These are phyloP conservation scores for Phanerotoma sp. DNA, from an alignment of 2,888 invertebrate genomes.

Conservation along the genomic window DNA sequence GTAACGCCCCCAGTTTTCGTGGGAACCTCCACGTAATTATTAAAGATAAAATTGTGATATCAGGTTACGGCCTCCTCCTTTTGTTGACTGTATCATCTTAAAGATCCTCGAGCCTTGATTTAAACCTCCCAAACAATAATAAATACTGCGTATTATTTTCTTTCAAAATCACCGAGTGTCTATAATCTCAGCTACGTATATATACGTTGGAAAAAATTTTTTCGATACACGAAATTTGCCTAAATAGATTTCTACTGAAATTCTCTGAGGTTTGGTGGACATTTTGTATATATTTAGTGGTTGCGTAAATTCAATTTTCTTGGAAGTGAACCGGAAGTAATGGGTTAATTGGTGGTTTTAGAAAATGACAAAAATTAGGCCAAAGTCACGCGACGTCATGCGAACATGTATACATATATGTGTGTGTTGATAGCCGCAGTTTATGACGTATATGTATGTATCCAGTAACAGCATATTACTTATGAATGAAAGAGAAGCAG, in stretches of 20 bases:
- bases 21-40: constrained; percentile 57
- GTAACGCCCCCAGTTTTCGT: constrained; percentile 56
- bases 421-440: neutral
- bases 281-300: no score
- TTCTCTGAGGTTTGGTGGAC: no score
- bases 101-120: constrained; percentile 42
- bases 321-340: neutral
- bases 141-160: no score
- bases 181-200: no score
- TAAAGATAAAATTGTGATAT: constrained; percentile 48
- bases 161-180: no score
- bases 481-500: constrained; percentile 27
- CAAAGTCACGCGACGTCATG: constrained; percentile 23
- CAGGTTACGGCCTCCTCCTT: constrained; percentile 49
- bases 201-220: no score
- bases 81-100: constrained; percentile 57
- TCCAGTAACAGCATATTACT: constrained; percentile 22
- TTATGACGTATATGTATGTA: neutral
- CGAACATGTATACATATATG: constrained; percentile 10
- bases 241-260: no score
- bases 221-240: no score
- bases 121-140: constrained; percentile 16
- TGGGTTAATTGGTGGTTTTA: constrained; percentile 16
- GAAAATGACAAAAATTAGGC: constrained; percentile 29
- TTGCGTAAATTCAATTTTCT: constrained; percentile 2